phyloP scores from a whole-genome alignment of 2,797 vertebrate species.

The Hozukius guyotensis region DNA sequence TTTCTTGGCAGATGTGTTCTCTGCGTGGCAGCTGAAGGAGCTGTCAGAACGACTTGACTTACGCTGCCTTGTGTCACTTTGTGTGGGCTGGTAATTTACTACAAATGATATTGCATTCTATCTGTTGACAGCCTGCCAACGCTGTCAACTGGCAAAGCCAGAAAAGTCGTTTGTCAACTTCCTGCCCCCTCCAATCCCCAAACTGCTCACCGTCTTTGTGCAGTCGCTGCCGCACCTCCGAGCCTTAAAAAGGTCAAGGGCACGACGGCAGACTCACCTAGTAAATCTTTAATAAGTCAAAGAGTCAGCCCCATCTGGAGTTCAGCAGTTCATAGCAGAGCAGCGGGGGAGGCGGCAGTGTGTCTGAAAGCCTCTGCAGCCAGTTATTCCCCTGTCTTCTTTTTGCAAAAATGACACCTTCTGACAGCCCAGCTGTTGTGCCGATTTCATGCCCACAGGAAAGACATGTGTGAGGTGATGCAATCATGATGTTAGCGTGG shows the following conservation, averaged over 20 bases:
- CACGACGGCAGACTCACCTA: slow-evolving; percentile 30
- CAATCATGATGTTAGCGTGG: slow-evolving; percentile 47
- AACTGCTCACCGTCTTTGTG: slow-evolving; percentile 26
- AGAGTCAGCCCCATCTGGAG: slow-evolving; percentile 58
- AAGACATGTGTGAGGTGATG: slow-evolving; percentile 60
- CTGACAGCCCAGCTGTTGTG: slow-evolving; percentile 73
- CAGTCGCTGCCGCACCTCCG: background rate
- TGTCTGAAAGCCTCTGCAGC: slow-evolving; percentile 48
- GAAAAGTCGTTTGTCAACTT: slow-evolving; percentile 56
- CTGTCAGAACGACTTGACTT: slow-evolving; percentile 61
- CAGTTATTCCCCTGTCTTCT: slow-evolving; percentile 37
- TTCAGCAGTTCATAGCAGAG: slow-evolving; percentile 61
- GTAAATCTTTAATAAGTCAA: slow-evolving; percentile 71
- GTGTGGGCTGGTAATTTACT: slow-evolving; percentile 66
- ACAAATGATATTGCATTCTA: slow-evolving; percentile 65
- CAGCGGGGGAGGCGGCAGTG: slow-evolving; percentile 31
- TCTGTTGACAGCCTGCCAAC: slow-evolving; percentile 64
- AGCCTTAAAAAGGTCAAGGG: slow-evolving; percentile 67
- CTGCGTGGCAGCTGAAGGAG: slow-evolving; percentile 48
- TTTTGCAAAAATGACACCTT: slow-evolving; percentile 48
- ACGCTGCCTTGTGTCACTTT: slow-evolving; percentile 56
- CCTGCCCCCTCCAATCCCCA: slow-evolving; percentile 32
- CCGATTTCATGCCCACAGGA: slow-evolving; percentile 42
- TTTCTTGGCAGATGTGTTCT: slow-evolving; percentile 29
- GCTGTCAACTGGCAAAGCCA: slow-evolving; percentile 50